Conservation (phyloP, 92 coral and sea anemone genomes). For the Bergia sp. region DNA sequence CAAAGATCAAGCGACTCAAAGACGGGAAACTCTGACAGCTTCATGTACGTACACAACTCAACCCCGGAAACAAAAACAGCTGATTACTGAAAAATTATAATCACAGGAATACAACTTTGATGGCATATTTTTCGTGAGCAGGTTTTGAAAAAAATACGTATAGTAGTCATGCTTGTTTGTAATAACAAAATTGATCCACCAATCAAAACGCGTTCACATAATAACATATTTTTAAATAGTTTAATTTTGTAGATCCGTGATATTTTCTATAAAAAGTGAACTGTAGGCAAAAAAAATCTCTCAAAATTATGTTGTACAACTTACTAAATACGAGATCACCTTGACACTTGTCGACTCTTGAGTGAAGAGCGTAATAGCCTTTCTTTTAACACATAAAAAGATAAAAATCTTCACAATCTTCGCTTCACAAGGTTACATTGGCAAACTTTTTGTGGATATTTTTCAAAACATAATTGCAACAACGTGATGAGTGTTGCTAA, state of each 20-base stretch:
- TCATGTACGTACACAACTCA: too few relatives aligned
- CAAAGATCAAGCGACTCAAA: background rate
- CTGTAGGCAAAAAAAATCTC: too few relatives aligned
- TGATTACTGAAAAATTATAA: too few relatives aligned
- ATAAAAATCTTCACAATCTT: background rate
- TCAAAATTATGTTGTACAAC: too few relatives aligned
- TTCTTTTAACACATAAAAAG: background rate
- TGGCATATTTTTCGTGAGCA: too few relatives aligned
- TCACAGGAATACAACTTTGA: too few relatives aligned
- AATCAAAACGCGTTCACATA: background rate
- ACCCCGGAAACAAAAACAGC: background rate
- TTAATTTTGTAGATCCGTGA: background rate
- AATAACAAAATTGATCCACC: background rate
- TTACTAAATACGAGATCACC: background rate
- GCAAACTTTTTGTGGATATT: background rate
- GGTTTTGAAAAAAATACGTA: background rate
- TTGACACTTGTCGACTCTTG: background rate
- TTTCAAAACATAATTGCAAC: background rate
- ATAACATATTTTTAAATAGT: too few relatives aligned
- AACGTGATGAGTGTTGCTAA: background rate
- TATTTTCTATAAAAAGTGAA: too few relatives aligned
- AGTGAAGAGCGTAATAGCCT: background rate
- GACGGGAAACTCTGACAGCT: too few relatives aligned
- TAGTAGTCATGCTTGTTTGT: background rate
- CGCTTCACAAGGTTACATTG: background rate